These are phyloP conservation scores for Haplochromis burtoni DNA, from an alignment of 2,113 vertebrate genomes.

Conservation along the genomic window DNA sequence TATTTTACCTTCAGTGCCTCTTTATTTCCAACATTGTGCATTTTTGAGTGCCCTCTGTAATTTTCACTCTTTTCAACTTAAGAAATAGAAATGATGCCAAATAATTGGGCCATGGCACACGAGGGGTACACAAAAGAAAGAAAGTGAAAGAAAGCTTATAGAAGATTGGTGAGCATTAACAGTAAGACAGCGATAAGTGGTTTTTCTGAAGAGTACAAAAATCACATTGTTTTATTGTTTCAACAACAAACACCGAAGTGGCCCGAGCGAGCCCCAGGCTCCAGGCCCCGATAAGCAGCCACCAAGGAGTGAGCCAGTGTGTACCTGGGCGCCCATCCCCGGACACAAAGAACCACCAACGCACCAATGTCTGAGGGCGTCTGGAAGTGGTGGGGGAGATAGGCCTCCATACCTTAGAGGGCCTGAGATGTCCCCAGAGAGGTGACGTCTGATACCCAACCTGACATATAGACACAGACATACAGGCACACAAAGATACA, in stretches of 20 bases:
- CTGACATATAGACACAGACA: no score
- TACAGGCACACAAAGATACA: no score
- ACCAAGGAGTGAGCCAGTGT: no score
- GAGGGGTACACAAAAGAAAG: background rate
- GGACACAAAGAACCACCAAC: no score
- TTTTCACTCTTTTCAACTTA: background rate
- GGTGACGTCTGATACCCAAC: no score
- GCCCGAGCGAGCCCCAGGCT: no score
- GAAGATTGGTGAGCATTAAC: background rate
- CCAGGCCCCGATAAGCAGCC: no score
- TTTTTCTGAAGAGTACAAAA: background rate
- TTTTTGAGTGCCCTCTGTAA: background rate
- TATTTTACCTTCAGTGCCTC: background rate
- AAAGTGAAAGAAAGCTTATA: background rate
- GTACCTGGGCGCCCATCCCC: no score
- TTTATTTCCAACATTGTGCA: background rate
- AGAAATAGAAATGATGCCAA: background rate
- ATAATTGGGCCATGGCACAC: background rate
- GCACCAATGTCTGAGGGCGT: no score
- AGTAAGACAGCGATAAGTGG: background rate
- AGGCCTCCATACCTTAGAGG: no score
- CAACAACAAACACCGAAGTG: background rate
- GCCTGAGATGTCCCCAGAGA: no score
- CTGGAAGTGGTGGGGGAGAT: no score
- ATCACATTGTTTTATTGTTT: background rate